Base-by-base conservation (phyloP, 2,797 vertebrate species). In the Phaenicophaeus curvirostris region DNA sequence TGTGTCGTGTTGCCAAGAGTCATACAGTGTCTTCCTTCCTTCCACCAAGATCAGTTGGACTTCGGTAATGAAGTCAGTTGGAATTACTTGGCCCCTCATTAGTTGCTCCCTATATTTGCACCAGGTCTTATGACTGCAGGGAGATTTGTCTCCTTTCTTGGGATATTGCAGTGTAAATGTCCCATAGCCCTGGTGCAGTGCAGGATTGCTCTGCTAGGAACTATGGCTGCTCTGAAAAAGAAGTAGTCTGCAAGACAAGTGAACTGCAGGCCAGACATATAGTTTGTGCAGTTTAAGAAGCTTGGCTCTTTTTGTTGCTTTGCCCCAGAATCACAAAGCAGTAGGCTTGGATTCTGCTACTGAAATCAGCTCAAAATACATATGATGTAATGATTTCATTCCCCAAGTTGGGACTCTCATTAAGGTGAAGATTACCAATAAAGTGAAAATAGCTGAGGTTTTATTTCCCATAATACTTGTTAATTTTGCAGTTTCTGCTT, bases 401-500 rank as follows among this genome's bases (percentile, higher is more conserved):
- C 67, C n/a, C 74, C 63, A 13, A 67, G 27, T 46, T 88, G 74
- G 24, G 67, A 39, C 67, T 85, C 48, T 63, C 20, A 15, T 78
- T 65, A 31, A 94, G 41, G 42, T 84, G 59, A 57, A 76, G 65
- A 58, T 73, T 67, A 73, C 41, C 63, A 67, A 27, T 5, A 67
- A 54, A 87, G 39, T 76, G 41, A 89, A 89, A 79, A 19, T 27
- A 23, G 25, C 20, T 65, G 39, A 78, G 87, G 37, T 79, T 93
- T 72, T 82, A 10, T 72, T 87, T 88, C 35, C n/a, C 37, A 48
- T 48, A 84, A 2, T 42, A 46, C 31, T 73, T 88, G 51, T 57
- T 79, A 48, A 76, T 59, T 93, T 87, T 78, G 51, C 59, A 48
- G 30, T 82, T 94, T 88, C 53, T 85, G 48, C 84, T 92, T 21